Evolutionary conservation across 2,797 vertebrate genomes (phyloP), one percentile per base, ranked within the genome.

Genomic region (Sebastes iracundus): DNA sequence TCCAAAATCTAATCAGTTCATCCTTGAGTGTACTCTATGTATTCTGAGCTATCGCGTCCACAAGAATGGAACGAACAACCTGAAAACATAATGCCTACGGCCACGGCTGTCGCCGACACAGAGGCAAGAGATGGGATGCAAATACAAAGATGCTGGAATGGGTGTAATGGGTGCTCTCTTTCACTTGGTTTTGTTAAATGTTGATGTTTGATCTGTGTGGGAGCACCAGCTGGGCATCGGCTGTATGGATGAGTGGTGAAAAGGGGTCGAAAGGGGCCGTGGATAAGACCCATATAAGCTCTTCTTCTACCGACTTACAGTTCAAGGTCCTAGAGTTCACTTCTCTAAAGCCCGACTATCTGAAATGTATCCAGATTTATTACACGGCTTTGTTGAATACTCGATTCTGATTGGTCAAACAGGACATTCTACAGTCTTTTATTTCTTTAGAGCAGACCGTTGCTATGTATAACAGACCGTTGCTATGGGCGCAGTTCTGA

Each of bases 401-500:
- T 42, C 1, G 14, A 16, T 16, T 42, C 14, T 42, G 38, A 42
- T 42, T 16, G 38, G 38, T 42, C 38, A 42, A 42, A 16, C 38
- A 42, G 38, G 38, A 42, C 14, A 2, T 0, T 42, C 38, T 42
- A 42, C 14, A 7, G 6, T 42, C 38, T 42, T 2, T 42, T 42
- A 42, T 42, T 42, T 42, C 38, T 16, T 42, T 38, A 38, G 14
- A 38, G 35, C 1, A 42, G 13, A 42, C 38, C 2, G 38, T 42
- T 42, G 0, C 0, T 0, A 42, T 42, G 38, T 42, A 42, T 38
- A 38, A 38, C 0, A 0, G 35, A 42, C 38, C 14, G 38, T 42
- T 42, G 6, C 38, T 16, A 42, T 42, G 38, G 38, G 38, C 14
- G 38, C 38, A 42, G 38, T 42, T 42, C 38, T 42, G 38, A 42